Evolutionary conservation across 2,797 vertebrate genomes (phyloP).

Genomic region (Denticeps clupeoides): DNA sequence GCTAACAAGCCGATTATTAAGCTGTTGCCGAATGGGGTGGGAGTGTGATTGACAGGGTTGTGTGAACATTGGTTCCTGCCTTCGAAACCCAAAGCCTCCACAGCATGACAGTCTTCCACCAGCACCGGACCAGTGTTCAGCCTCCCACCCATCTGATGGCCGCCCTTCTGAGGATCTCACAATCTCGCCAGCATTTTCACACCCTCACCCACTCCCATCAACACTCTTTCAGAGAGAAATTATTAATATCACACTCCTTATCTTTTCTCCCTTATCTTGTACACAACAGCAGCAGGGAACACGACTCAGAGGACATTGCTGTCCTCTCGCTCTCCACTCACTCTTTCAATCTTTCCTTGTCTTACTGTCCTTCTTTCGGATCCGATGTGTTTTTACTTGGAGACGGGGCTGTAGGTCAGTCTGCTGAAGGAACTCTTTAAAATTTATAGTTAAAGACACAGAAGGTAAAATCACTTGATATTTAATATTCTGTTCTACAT

Average conservation of each 20-base stretch:
- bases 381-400: too few relatives aligned
- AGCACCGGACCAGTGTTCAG: background rate
- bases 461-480: too few relatives aligned
- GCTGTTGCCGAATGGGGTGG: conserved; percentile 6
- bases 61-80: conserved; percentile 6
- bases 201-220: conserved; percentile 28
- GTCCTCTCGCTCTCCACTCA: too few relatives aligned
- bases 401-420: too few relatives aligned
- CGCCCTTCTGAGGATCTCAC: conserved; percentile 5
- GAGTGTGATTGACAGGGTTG: conserved; percentile 20
- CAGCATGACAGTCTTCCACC: background rate
- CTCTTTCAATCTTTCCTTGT: too few relatives aligned
- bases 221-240: conserved; percentile 32
- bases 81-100: conserved; percentile 2
- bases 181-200: conserved; percentile 27
- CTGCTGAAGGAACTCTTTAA: too few relatives aligned
- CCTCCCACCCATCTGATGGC: background rate
- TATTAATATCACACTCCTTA: conserved; percentile 31
- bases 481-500: too few relatives aligned
- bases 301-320: too few relatives aligned
- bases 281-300: conserved; percentile 1
- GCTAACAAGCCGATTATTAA: conserved; percentile 27
- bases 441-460: too few relatives aligned
- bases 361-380: too few relatives aligned
- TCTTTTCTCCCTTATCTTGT: background rate